A percentile compares a stretch with the other conserved stretches of the same genome.
These are phyloP conservation scores for Todus mexicanus DNA, from an alignment of 2,797 vertebrate genomes.

Conservation along the genomic window DNA sequence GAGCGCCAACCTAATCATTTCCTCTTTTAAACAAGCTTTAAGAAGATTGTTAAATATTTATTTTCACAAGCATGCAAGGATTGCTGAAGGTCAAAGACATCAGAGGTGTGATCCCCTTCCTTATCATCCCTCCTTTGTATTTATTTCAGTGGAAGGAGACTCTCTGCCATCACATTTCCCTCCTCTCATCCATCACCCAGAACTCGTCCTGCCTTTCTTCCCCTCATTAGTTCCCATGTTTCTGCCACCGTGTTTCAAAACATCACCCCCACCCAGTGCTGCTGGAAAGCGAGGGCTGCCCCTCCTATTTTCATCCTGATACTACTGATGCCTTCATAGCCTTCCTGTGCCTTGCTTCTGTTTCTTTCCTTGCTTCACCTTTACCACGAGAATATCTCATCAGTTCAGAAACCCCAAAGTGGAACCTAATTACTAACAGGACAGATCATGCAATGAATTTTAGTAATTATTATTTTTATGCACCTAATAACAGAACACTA, in stretches of 20 bases:
- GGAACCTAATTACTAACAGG: background rate
- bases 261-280: background rate
- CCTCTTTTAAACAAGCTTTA: constrained; percentile 42
- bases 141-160: background rate
- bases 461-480: background rate
- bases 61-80: constrained; percentile 35
- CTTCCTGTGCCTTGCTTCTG: background rate
- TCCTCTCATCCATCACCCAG: constrained; percentile 25
- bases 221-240: background rate
- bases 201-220: background rate
- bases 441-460: background rate
- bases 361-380: background rate
- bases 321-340: background rate
- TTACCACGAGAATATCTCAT: background rate
- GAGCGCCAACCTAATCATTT: constrained; percentile 14
- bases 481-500: background rate
- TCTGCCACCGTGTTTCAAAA: background rate
- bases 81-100: constrained; percentile 52
- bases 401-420: background rate
- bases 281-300: background rate
- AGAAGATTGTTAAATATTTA: constrained; percentile 60
- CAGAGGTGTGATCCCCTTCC: constrained; percentile 45
- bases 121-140: background rate
- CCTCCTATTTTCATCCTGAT: background rate
- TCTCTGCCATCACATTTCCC: constrained; percentile 17